A percentile compares a stretch with the other conserved stretches of the same genome.
phyloP scores from a whole-genome alignment of 2,888 invertebrate species.

The Pristionchus fissidentatus region DNA sequence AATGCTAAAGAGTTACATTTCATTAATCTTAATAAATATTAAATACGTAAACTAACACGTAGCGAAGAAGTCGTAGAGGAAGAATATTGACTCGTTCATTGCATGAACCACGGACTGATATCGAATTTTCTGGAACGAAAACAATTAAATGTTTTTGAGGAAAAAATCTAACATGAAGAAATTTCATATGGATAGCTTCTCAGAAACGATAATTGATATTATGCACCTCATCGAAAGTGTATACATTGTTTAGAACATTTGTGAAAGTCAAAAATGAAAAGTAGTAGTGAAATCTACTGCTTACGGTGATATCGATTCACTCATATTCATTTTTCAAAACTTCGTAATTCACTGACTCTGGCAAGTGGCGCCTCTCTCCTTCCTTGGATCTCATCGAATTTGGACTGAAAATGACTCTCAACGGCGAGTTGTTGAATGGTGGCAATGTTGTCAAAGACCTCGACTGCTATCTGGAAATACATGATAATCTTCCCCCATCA shows the following conservation, averaged over 20 bases:
- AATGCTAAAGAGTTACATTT: too few relatives aligned
- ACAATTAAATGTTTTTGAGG: too few relatives aligned
- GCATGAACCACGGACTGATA: not conserved
- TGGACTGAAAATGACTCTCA: not conserved
- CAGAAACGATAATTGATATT: not conserved
- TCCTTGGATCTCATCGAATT: not conserved
- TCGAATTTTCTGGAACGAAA: not conserved
- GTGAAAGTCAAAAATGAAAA: too few relatives aligned
- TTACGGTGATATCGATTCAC: too few relatives aligned
- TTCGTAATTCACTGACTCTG: not conserved
- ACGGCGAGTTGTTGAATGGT: not conserved
- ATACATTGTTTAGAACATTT: too few relatives aligned
- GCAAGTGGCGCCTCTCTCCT: not conserved
- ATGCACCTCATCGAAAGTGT: not conserved
- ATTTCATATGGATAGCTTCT: not conserved
- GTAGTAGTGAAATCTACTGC: too few relatives aligned
- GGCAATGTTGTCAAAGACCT: not conserved
- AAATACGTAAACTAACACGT: too few relatives aligned
- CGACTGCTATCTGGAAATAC: not conserved
- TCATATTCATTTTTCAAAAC: too few relatives aligned
- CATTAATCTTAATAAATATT: too few relatives aligned
- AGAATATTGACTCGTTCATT: not conserved
- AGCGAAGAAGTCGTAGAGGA: not conserved
- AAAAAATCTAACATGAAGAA: not conserved
- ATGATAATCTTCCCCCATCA: not conserved